These are phyloP conservation scores for Tursiops truncatus DNA, from an alignment of 2,113 vertebrate species.

Conservation along the genomic window DNA sequence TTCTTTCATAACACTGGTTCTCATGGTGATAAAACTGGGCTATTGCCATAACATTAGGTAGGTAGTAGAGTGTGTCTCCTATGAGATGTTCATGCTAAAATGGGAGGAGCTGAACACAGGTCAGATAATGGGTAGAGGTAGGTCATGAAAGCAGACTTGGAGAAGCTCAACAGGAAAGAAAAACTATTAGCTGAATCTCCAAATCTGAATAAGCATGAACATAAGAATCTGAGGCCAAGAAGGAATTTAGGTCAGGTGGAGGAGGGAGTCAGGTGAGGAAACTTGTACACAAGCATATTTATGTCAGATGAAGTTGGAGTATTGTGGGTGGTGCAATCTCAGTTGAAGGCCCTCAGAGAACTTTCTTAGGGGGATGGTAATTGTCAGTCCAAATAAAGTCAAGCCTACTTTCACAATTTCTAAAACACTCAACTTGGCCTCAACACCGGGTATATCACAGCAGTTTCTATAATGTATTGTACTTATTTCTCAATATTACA, in stretches of 20 bases:
- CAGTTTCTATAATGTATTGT: not conserved
- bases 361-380: not conserved
- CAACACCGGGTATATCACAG: not conserved
- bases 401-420: not conserved
- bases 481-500: not conserved
- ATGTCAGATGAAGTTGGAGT: not conserved
- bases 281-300: not conserved
- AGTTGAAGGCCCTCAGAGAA: not conserved
- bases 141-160: not conserved
- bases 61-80: not conserved
- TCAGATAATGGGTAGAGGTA: not conserved
- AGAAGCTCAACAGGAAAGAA: not conserved
- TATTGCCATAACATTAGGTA: not conserved
- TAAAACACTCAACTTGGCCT: not conserved
- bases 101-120: not conserved
- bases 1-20: not conserved
- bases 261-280: not conserved
- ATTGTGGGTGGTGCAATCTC: not conserved
- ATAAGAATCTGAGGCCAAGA: not conserved
- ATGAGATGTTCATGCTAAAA: not conserved
- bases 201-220: not conserved
- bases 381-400: not conserved
- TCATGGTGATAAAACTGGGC: not conserved
- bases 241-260: not conserved
- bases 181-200: not conserved